phyloP scores from a whole-genome alignment of 2,113 vertebrate species.

The Trogon surrucura region DNA sequence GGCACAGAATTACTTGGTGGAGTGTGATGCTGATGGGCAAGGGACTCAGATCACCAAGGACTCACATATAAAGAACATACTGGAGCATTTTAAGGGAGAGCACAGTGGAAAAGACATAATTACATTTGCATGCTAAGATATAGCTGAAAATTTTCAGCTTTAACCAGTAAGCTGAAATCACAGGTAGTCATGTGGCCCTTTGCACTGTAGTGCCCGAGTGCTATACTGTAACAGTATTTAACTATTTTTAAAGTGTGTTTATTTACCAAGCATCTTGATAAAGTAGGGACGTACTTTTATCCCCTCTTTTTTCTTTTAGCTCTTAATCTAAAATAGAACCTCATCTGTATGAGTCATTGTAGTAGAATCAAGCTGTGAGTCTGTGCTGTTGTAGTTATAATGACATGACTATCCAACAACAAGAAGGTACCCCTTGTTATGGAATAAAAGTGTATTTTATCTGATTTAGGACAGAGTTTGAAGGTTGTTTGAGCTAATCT shows the following conservation, averaged over 20 bases:
- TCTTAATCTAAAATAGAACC: neutral
- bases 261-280: neutral
- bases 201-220: neutral
- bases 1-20: neutral
- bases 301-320: neutral
- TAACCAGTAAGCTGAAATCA: neutral
- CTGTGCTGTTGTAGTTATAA: neutral
- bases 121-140: neutral
- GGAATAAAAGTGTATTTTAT: too few species aligned
- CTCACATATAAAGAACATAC: neutral
- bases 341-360: neutral
- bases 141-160: neutral
- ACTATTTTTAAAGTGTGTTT: neutral
- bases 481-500: neutral
- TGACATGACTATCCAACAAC: neutral
- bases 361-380: neutral
- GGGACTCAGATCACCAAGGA: neutral
- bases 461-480: neutral
- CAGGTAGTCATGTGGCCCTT: neutral
- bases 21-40: neutral
- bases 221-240: neutral
- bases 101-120: neutral
- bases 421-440: too few species aligned
- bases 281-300: neutral
- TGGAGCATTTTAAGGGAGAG: neutral